Evolutionary conservation across 2,797 vertebrate genomes (phyloP).

Genomic region (Bovichtus diacanthus): DNA sequence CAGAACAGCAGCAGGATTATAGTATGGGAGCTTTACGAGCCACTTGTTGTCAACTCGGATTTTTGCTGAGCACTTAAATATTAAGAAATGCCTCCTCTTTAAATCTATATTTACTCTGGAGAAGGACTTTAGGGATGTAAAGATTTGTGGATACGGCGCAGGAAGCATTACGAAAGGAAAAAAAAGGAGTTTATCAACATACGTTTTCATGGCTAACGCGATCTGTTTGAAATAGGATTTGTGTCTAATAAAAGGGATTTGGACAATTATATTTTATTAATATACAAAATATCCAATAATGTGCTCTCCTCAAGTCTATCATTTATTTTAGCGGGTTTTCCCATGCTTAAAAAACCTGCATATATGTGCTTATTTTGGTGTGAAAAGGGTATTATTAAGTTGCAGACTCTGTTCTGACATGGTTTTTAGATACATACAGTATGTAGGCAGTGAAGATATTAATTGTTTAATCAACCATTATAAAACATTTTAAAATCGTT

Average conservation of each 20-base stretch:
- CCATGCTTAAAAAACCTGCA: too few species aligned
- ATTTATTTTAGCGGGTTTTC: too few species aligned
- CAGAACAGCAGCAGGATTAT: conserved; percentile 61
- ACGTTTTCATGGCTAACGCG: background rate
- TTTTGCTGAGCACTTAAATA: conserved; percentile 52
- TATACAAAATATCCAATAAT: too few species aligned
- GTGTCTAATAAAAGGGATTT: background rate
- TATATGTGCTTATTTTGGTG: too few species aligned
- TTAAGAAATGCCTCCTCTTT: conserved; percentile 38
- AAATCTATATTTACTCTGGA: background rate
- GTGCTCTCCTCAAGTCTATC: too few species aligned
- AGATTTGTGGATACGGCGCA: background rate
- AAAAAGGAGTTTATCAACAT: background rate
- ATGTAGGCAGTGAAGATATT: background rate
- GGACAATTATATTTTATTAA: too few species aligned
- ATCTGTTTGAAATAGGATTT: background rate
- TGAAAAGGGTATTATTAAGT: background rate
- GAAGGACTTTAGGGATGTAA: background rate
- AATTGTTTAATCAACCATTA: background rate
- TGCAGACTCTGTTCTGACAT: background rate
- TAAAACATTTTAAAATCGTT: background rate
- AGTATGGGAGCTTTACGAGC: conserved; percentile 69
- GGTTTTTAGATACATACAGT: background rate
- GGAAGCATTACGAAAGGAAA: background rate
- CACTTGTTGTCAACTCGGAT: conserved; percentile 68